These are phyloP conservation scores for Pasiphila rectangulata DNA, from an alignment of 2,888 invertebrate species.

Conservation along the genomic window DNA sequence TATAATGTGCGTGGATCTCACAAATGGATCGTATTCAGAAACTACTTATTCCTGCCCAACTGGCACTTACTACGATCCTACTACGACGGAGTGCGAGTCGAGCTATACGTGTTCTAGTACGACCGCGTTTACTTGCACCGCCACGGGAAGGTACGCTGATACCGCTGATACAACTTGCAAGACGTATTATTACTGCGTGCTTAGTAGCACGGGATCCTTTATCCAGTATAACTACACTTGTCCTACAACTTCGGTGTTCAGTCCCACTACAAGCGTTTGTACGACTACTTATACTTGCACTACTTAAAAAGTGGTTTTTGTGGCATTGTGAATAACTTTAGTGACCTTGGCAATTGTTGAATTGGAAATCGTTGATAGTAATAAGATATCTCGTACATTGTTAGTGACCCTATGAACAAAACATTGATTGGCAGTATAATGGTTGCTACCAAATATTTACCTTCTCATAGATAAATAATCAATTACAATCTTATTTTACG, in stretches of 20 bases:
- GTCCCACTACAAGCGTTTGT: no score
- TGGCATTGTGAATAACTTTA: no score
- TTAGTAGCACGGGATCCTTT: constrained; percentile 45
- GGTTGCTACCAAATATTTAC: constrained; percentile 15
- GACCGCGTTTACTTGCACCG: constrained; percentile 50
- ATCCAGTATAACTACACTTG: constrained; percentile 59
- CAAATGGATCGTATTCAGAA: constrained; percentile 46
- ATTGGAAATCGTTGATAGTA: neutral
- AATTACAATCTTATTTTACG: no score
- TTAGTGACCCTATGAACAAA: no score
- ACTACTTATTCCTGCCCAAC: constrained; percentile 54
- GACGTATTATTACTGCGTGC: constrained; percentile 62
- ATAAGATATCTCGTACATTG: no score
- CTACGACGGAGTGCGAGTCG: constrained; percentile 58
- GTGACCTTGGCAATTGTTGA: constrained; percentile 23
- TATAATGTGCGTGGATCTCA: constrained; percentile 56
- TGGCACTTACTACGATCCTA: constrained; percentile 55
- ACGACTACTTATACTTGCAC: constrained; percentile 4
- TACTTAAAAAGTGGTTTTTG: neutral
- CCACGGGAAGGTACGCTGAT: constrained; percentile 65
- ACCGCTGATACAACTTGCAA: constrained; percentile 60
- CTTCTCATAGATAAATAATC: neutral
- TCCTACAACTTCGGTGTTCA: constrained; percentile 39
- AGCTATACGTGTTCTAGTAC: constrained; percentile 51
- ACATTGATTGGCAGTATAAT: constrained; percentile 31